phyloP scores from a whole-genome alignment of 2,113 vertebrate genomes.

The Rhegmatorhina hoffmannsi region DNA sequence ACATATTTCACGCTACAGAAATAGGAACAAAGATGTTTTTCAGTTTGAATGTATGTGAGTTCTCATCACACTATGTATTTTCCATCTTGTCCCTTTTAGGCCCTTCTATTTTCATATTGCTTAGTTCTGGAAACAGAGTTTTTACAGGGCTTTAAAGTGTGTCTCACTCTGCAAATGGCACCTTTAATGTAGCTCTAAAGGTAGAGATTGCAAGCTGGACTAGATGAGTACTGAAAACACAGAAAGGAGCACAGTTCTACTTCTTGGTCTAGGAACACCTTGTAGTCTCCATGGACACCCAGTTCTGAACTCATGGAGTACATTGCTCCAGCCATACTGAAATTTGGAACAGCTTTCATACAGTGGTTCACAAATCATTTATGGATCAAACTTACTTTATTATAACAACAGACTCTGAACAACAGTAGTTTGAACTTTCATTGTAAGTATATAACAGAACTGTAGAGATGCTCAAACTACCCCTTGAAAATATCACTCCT shows the following conservation, averaged over 20 bases:
- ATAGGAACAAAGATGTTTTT: neutral
- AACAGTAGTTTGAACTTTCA: neutral
- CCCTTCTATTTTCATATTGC: neutral
- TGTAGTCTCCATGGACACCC: neutral
- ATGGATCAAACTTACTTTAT: neutral
- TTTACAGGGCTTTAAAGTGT: neutral
- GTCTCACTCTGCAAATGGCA: neutral
- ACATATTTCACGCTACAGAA: neutral
- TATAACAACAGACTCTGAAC: neutral
- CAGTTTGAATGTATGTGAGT: neutral
- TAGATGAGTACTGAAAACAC: neutral
- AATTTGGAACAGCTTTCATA: neutral
- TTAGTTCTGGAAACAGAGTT: neutral
- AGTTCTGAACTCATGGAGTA: neutral
- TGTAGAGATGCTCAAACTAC: neutral
- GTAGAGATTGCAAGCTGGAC: neutral
- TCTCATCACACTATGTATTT: neutral
- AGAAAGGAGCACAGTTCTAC: neutral
- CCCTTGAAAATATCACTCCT: rapidly evolving
- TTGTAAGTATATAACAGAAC: neutral
- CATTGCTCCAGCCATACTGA: neutral
- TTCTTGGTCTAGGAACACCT: neutral
- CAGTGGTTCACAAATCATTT: neutral
- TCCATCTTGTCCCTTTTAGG: neutral
- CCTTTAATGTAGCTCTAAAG: neutral